Conservation (phyloP, 2,797 vertebrate species). For the Poecilia velifera region DNA sequence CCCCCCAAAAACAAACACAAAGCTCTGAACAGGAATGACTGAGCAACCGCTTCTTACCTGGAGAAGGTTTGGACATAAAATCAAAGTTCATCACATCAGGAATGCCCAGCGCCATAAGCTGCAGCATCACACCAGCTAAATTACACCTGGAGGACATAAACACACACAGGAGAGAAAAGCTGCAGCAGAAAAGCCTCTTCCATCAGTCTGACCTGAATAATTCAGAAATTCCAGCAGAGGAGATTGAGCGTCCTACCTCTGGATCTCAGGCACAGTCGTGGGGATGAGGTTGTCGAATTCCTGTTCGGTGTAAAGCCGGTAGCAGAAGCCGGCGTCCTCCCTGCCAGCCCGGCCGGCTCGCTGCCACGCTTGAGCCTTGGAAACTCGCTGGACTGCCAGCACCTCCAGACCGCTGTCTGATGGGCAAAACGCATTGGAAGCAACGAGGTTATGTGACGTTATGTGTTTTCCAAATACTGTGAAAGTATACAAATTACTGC, state of each 20-base stretch:
- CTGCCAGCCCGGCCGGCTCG: constrained; percentile 91
- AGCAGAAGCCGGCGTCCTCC: constrained; percentile 90
- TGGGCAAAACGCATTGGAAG: not conserved
- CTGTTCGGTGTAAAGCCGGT: constrained; percentile 94
- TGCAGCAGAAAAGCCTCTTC: constrained; percentile 12
- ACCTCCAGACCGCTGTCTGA: constrained; percentile 93
- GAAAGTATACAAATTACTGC: not conserved
- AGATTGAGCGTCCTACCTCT: constrained; percentile 81
- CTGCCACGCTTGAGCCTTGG: constrained; percentile 98
- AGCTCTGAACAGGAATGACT: not conserved
- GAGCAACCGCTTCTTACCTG: constrained; percentile 79
- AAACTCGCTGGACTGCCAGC: constrained; percentile 92
- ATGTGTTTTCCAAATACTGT: no score
- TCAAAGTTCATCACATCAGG: constrained; percentile 94
- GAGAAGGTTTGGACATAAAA: constrained; percentile 96
- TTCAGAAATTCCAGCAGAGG: not conserved
- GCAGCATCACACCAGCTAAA: constrained; percentile 90
- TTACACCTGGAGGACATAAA: constrained; percentile 87
- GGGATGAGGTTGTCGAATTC: constrained; percentile 91
- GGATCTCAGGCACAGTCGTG: constrained; percentile 95
- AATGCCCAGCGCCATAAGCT: constrained; percentile 92
- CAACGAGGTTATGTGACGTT: not conserved
- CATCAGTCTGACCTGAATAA: constrained; percentile 41
- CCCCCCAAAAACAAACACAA: no score
- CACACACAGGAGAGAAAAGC: not conserved